Evolutionary conservation across 2,113 vertebrate genomes (phyloP), one percentile per base, ranked within the genome.

Genomic region (Callocephalon fimbriatum): DNA sequence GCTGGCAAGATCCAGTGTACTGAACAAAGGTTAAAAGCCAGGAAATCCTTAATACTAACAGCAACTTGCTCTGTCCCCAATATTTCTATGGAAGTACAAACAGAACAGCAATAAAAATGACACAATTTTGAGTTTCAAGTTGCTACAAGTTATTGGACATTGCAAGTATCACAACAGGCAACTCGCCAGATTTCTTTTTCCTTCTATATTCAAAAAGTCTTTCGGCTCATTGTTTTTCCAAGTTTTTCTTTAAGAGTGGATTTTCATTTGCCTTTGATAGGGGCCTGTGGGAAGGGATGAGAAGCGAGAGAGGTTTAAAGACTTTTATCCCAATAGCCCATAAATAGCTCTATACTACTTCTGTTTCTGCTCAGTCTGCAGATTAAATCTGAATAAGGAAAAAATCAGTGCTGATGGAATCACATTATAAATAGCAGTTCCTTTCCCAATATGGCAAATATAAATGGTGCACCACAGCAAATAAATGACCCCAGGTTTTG

Each of bases 341-440:
- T 59, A 86, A 95, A 96, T 93, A 95, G 85, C 38, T 80, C 79
- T 32, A 2, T 6, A 23, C 21, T 94, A 50, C 71, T 77, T 91
- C 65, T 95, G 47, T 63, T 95, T 75, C 73, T 96, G 90, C 88
- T 86, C 61, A 71, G 79, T 48, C 59, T 0, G 5, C 88, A 97
- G 76, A 93, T 56, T 29, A 37, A 67, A 75, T 65, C 19, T 86
- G 76, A 94, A 74, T 44, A 91, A 93, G 95, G 62, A 2, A 40
- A 95, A 94, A 75, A 15, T 56, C 50, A 42, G 25, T 44, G 86
- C 86, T 92, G 94, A 95, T 68, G 47, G 92, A 71, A 86, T 1
- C 76, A 73, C 79, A 45, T 88, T 93, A 92, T 75, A 86, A 95
- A 94, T 90, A 92, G 47, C 35, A 56, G 51, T 81, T 93, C 86